Evolutionary conservation across 2,797 vertebrate species (phyloP), one percentile per base, ranked within the genome.

Genomic region (Pipistrellus kuhlii): DNA sequence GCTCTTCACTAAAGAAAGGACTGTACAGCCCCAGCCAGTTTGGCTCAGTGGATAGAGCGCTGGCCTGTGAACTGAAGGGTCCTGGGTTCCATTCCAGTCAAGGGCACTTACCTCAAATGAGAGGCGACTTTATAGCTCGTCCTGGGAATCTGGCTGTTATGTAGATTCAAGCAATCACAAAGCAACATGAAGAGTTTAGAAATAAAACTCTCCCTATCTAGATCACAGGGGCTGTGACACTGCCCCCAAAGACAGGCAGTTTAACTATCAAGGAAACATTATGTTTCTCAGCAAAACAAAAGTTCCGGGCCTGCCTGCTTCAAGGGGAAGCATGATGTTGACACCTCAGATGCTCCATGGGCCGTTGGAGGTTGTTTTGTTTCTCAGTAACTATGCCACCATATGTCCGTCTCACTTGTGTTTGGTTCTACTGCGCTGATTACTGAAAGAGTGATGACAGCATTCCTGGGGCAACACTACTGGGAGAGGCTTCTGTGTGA

Each of bases 131-230:
- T 21, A 20, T 6, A 64, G 62, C 44, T 88, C n/a, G 23, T 78
- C 44, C 41, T 75, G 85, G 55, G 57, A 90, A 73, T 80, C 71
- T 23, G 68, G 48, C 51, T 59, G 7, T 21, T 64, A 83, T 75
- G 35, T 57, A 25, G 78, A 88, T 64, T 91, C 77, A 66, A 91
- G 78, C 30, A 75, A 86, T 96, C 85, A 81, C 4, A 55, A 66
- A 72, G 93, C 93, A 88, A 13, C 48, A 68, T 1, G 14, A 82
- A 91, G 21, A 69, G 0, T 59, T 75, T 66, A 90, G 27, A 71
- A 88, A 77, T 32, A 73, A 88, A 71, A 30, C 48, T 41, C 76
- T 51, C 32, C 69, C 71, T 84, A 92, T 27, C 23, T 57, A 84
- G 81, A 80, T 83, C 68, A 17, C 8, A 46, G 46, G 15, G 41